Evolutionary conservation across 2,113 vertebrate species (phyloP), one percentile per base, ranked within the genome.

Genomic region (Cariama cristata): DNA sequence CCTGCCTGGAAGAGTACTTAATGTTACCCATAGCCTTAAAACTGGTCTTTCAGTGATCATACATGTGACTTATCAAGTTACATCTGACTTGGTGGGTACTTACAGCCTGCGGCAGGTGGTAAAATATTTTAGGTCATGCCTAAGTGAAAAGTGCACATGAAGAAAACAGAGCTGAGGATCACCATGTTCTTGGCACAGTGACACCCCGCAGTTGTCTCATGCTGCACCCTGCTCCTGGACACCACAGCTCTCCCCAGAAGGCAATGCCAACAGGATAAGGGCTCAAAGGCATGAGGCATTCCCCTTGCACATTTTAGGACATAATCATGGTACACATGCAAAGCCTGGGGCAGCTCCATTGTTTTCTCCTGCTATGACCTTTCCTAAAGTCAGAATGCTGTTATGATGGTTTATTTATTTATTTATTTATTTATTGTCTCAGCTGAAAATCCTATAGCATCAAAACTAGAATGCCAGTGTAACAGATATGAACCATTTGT

Each of bases 201-300:
- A 64, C 14, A 63, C 3, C 11, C 8, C 40, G 17, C 42, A 85
- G 7, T 14, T 86, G 24, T 76, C 44, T 62, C 35, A 24, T 11
- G n/a, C 13, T 32, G 63, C 19, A 28, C 5, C 5, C 7, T 1
- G 1, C 7, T 63, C 12, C 32, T 79, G 35, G 40, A n/a, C n/a
- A 56, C 9, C 17, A 32, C n/a, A 77, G 10, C 7, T 76, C 32
- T 76, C 13, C 20, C 7, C n/a, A 66, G 9, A 52, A 55, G 17
- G 12, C 4, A 3, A 45, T 26, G 14, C 3, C 33, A 50, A 11
- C 4, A 2, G 3, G 2, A 4, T 42, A 66, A 73, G 32, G 30
- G 27, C 8, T 90, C 17, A 58, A 88, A 53, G 32, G 38, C 49
- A 44, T 14, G 6, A 77, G 4, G 33, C 2, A n/a, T 62, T 95